Evolutionary conservation across 2,888 invertebrate species (phyloP).

Genomic region (Alitta virens): DNA sequence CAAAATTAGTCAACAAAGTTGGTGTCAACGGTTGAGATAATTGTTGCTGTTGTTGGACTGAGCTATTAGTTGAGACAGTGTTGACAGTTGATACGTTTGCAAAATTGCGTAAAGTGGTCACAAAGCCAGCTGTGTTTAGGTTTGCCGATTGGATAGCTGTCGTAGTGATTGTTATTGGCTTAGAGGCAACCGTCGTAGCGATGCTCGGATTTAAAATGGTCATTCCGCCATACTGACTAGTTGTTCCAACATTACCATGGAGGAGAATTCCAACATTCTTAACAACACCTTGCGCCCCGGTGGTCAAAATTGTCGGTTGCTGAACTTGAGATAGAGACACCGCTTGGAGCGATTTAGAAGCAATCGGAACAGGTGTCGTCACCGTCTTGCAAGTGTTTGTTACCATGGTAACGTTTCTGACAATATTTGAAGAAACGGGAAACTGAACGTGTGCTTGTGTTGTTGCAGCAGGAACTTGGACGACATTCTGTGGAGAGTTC

Average conservation of each 20-base stretch:
- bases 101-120: not conserved
- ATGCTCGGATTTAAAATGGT: constrained; percentile 22
- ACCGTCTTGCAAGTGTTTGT: constrained; percentile 45
- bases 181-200: not conserved
- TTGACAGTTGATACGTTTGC: not conserved
- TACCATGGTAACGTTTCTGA: constrained; percentile 1
- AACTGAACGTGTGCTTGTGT: no score
- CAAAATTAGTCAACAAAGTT: constrained; percentile 12
- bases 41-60: not conserved
- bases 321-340: not conserved
- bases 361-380: constrained; percentile 43
- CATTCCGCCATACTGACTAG: constrained; percentile 33
- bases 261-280: constrained; percentile 24
- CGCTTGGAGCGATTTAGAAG: constrained; percentile 38
- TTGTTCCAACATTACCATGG: not conserved
- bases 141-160: not conserved
- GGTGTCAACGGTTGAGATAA: not conserved
- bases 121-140: not conserved
- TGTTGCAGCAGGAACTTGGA: no score
- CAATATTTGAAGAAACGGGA: no score
- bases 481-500: constrained; percentile 24
- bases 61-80: not conserved
- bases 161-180: not conserved
- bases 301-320: not conserved
- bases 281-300: constrained; percentile 2